Evolutionary conservation across 2,888 invertebrate genomes (phyloP), one percentile per base, ranked within the genome.

Genomic region (Scaptomyza tumidula): DNA sequence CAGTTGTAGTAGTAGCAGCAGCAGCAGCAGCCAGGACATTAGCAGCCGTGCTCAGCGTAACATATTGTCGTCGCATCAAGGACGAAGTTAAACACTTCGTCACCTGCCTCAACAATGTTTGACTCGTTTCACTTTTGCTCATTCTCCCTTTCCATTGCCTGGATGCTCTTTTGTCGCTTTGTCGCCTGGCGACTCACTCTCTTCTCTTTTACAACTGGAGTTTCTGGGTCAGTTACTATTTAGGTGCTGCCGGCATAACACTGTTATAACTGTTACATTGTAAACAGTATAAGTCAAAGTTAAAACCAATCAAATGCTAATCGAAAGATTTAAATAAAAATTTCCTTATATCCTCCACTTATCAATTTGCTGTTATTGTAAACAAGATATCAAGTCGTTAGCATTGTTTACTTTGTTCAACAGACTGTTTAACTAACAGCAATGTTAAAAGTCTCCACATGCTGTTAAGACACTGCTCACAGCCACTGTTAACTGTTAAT

Each of bases 51-150:
- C 70, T 60, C 66, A 70, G 66, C 64, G 64, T 75, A 81, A 80
- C 88, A 87, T 86, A 86, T 89, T 86, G 86, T 88, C 86, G 86
- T 71, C 13, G 16, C 41, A 82, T 89, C 89, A 87, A 87, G 88
- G 89, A 80, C 88, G 86, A 89, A 85, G 88, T 77, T 71, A 74
- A 87, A 73, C 74, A 81, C 89, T 88, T 84, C 81, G 79, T 71
- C 77, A 71, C 70, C 75, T 78, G 70, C 66, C 62, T 74, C 75
- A 71, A 71, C 59, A 64, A 45, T 50, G 44, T 56, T 50, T 57
- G 19, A 58, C 62, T 56, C 48, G 53, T 57, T 71, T 54, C 49
- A 41, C 58, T 35, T 50, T 57, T 33, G 16, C 14, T 37, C 4
- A 7, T 37, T n/a, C 33, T 7, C 3, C 37, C 37, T 37, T 37